These are phyloP conservation scores for Cranoglanis bouderius DNA, from an alignment of 2,113 vertebrate genomes.

Conservation along the genomic window DNA sequence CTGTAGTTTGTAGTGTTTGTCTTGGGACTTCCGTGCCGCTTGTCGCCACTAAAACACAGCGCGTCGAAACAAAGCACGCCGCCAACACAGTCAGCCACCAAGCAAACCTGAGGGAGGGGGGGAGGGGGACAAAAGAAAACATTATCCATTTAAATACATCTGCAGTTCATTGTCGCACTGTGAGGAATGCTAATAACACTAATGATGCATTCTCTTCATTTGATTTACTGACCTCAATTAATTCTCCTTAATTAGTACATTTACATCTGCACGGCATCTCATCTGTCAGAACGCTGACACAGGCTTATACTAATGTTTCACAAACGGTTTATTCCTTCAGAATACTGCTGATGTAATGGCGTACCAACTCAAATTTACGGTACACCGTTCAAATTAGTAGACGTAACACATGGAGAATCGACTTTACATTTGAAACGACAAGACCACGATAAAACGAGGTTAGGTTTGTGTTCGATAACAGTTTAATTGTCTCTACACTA, in stretches of 20 bases:
- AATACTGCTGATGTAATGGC: background rate
- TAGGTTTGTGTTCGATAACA: background rate
- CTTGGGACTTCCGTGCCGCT: constrained; percentile 87
- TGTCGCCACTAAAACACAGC: constrained; percentile 91
- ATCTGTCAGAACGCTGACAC: background rate
- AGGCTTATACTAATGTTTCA: background rate
- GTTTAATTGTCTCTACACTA: no score
- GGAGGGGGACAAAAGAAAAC: background rate
- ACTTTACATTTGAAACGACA: no score
- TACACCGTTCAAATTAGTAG: background rate
- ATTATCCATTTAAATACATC: background rate
- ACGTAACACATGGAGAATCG: no score
- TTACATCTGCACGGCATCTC: background rate
- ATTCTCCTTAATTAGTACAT: constrained; percentile 25
- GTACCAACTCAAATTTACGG: no score
- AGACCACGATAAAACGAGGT: background rate
- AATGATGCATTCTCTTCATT: background rate
- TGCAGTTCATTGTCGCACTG: background rate
- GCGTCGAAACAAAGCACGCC: constrained; percentile 95
- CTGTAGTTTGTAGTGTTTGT: constrained; percentile 67
- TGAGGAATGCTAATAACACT: background rate
- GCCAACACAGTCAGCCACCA: constrained; percentile 94
- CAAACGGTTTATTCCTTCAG: background rate
- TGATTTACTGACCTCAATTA: constrained; percentile 15
- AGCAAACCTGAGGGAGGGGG: constrained; percentile 79